Evolutionary conservation across 2,113 vertebrate genomes (phyloP).

Genomic region (Macaca nemestrina): DNA sequence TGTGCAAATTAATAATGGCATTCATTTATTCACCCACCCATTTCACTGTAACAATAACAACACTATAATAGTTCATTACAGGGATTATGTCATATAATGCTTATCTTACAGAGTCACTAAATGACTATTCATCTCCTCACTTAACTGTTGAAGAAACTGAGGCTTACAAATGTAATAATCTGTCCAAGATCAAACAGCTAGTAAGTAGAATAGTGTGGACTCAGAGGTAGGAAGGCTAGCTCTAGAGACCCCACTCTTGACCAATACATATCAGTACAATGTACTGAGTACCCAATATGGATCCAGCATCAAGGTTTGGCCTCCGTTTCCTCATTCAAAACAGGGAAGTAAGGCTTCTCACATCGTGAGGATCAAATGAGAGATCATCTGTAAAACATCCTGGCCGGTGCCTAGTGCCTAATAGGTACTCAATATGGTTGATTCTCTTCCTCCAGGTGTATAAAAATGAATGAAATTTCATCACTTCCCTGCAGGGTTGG

Average conservation of each 20-base stretch:
- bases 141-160: neutral
- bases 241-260: neutral
- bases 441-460: neutral
- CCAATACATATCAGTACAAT: neutral
- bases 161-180: neutral
- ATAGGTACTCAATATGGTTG: neutral
- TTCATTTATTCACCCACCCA: neutral
- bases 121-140: neutral
- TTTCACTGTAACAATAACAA: neutral
- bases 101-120: neutral
- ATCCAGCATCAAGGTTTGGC: neutral
- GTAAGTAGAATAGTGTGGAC: too few species aligned
- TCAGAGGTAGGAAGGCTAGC: neutral
- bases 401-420: neutral
- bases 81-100: neutral
- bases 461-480: constrained; percentile 35
- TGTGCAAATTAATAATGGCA: neutral
- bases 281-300: neutral
- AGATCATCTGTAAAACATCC: neutral
- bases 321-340: neutral
- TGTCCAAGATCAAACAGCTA: neutral
- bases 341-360: neutral
- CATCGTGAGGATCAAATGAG: neutral
- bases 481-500: constrained; percentile 39
- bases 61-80: neutral